These are phyloP conservation scores for Acromyrmex charruanus DNA, from an alignment of 1,140 invertebrate genomes.

Conservation along the genomic window DNA sequence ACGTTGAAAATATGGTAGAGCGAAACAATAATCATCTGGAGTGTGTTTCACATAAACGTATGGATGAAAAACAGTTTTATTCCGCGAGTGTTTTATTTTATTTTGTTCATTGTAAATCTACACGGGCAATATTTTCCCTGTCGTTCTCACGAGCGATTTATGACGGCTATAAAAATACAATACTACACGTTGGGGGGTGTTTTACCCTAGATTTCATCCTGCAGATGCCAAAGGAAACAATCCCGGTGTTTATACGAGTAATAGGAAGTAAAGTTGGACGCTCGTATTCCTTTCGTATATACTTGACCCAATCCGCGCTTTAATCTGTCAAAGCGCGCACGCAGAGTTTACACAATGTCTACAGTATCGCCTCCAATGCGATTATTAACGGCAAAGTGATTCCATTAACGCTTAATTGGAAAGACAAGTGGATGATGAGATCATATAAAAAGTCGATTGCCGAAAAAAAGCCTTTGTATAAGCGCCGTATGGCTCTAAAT, in stretches of 20 bases:
- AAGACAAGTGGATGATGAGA: constrained; percentile 7
- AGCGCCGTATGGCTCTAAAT: neutral
- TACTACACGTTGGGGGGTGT: neutral
- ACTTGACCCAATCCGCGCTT: neutral
- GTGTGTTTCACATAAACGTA: neutral
- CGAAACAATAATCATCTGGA: neutral
- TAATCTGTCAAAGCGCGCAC: constrained; percentile 10
- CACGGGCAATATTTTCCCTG: neutral
- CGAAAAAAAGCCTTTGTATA: constrained; percentile 34
- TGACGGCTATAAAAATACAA: neutral
- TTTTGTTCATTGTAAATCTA: constrained; percentile 7
- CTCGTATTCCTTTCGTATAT: constrained; percentile 22
- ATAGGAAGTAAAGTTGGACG: constrained; percentile 2
- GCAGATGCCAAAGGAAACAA: neutral
- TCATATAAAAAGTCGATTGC: neutral
- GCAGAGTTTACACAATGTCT: constrained; percentile 7
- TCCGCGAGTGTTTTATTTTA: neutral
- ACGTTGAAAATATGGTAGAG: neutral
- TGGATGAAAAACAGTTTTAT: neutral
- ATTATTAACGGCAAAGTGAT: constrained; percentile 45
- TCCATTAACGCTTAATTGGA: constrained; percentile 55
- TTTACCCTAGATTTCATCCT: neutral
- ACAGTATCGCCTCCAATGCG: neutral
- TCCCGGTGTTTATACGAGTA: neutral
- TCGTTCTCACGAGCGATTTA: constrained; percentile 21